Evolutionary conservation across 2,888 invertebrate genomes (phyloP).

Genomic region (Rhingia campestris): DNA sequence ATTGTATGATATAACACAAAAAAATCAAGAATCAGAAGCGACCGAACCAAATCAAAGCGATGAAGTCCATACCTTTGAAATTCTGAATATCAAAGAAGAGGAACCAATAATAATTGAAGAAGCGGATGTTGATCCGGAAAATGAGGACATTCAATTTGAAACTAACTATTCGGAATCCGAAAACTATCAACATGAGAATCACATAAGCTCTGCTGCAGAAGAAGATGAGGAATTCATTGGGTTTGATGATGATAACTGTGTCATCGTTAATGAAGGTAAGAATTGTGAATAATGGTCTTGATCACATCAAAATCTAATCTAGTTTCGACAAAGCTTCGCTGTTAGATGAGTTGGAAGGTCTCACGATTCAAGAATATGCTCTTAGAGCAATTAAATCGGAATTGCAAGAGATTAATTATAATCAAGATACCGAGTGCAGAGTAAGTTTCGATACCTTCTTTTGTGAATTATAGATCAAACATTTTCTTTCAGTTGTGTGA

Average conservation of each 20-base stretch:
- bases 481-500: slow-evolving; percentile 56
- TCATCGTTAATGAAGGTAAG: neutral
- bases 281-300: neutral
- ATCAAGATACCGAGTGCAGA: slow-evolving; percentile 61
- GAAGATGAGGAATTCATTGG: slow-evolving; percentile 25
- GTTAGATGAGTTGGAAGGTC: neutral
- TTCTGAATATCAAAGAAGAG: neutral
- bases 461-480: neutral
- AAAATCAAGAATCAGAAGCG: slow-evolving; percentile 54
- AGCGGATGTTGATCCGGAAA: neutral
- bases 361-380: slow-evolving; percentile 21
- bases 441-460: slow-evolving; percentile 35
- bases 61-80: neutral
- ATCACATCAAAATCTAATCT: neutral
- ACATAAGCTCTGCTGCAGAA: neutral
- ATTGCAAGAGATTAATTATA: slow-evolving; percentile 59
- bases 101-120: neutral
- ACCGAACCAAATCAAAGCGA: neutral
- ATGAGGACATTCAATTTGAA: slow-evolving; percentile 6
- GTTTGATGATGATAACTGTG: slow-evolving; percentile 1
- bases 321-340: slow-evolving; percentile 2
- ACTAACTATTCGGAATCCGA: neutral
- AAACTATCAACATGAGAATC: neutral
- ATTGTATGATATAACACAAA: slow-evolving; percentile 78
- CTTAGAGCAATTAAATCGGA: slow-evolving; percentile 59